Evolutionary conservation across 64 coral and sea anemone species (phyloP).

Genomic region (Dendrophyllia cribrosa): DNA sequence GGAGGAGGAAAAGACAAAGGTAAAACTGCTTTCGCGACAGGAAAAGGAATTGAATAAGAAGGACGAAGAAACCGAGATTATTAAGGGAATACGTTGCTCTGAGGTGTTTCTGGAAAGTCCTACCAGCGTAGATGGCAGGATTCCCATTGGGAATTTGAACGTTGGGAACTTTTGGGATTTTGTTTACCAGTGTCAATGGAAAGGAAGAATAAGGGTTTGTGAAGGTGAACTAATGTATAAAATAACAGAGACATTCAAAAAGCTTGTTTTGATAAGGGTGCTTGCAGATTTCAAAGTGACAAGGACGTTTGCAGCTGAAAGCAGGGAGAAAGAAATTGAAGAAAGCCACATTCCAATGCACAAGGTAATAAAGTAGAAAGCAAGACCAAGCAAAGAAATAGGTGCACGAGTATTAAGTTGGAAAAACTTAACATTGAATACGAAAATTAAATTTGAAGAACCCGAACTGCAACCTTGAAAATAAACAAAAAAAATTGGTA

Average conservation of each 20-base stretch:
- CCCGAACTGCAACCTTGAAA: too few species aligned
- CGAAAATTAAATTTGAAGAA: too few species aligned
- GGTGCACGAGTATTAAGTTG: too few species aligned
- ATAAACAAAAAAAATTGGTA: too few species aligned
- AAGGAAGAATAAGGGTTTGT: constrained; percentile 45
- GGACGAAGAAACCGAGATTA: not conserved
- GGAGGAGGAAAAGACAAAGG: not conserved
- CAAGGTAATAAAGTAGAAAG: not conserved
- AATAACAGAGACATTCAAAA: constrained; percentile 19
- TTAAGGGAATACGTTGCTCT: not conserved
- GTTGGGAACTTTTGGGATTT: constrained; percentile 21
- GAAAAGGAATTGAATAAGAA: not conserved
- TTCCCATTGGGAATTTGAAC: not conserved
- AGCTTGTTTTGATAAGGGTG: not conserved
- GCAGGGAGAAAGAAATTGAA: not conserved
- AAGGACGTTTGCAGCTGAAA: constrained; percentile 4
- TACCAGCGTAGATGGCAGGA: not conserved
- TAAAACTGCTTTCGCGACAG: not conserved
- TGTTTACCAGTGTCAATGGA: not conserved
- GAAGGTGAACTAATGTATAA: constrained; percentile 40
- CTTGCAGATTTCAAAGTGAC: not conserved
- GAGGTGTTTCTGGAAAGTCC: constrained; percentile 18
- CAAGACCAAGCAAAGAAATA: too few species aligned
- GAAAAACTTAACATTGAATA: too few species aligned
- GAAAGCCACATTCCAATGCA: not conserved